Evolutionary conservation across 2,797 vertebrate species (phyloP).

Genomic region (Acrocephalus scirpaceus): DNA sequence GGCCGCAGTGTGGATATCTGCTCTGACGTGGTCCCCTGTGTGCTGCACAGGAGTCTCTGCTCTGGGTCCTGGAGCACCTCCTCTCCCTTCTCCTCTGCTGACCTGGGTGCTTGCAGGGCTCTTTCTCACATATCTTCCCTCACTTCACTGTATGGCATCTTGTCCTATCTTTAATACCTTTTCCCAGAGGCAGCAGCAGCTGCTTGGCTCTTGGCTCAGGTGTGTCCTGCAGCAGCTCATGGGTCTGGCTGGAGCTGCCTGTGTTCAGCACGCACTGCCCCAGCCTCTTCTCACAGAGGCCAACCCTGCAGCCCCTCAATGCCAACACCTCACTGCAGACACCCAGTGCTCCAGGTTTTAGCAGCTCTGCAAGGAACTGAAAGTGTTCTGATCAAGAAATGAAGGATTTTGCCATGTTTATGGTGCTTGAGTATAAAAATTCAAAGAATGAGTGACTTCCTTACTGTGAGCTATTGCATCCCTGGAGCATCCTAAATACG

Average conservation of each 20-base stretch:
- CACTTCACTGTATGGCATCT: neutral
- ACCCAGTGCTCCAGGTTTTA: neutral
- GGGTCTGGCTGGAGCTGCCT: neutral
- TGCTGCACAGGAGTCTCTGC: neutral
- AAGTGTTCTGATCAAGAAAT: neutral
- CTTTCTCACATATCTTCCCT: neutral
- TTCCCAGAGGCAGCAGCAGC: neutral
- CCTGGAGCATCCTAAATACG: neutral
- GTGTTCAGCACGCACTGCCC: accelerated
- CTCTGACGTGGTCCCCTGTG: accelerated
- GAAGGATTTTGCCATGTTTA: neutral
- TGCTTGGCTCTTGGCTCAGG: neutral
- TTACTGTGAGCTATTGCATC: neutral
- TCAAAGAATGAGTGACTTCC: neutral
- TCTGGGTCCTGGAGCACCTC: neutral
- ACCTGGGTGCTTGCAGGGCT: neutral
- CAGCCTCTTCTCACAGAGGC: neutral
- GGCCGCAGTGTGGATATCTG: neutral
- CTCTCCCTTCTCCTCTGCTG: neutral
- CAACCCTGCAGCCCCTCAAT: neutral
- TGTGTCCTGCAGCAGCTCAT: neutral
- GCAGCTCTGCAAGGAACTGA: neutral
- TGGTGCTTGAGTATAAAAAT: neutral
- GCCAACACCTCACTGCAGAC: neutral
- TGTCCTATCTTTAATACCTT: accelerated